Base-by-base conservation (phyloP, 1,140 invertebrate genomes). In the Trichonephila clavata region DNA sequence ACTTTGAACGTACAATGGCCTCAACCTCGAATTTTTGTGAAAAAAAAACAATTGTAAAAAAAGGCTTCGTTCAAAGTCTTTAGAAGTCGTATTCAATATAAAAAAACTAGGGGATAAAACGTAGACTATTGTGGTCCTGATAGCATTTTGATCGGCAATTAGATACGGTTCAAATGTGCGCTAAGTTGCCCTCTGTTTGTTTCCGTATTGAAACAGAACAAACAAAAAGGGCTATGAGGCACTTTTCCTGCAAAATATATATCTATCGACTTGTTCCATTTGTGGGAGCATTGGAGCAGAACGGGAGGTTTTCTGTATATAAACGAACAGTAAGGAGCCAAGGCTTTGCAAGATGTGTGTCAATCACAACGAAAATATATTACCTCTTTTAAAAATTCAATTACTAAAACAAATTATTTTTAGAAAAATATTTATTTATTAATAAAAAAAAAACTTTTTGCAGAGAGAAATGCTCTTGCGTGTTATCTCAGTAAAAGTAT, bases 201-300 rank as follows among this genome's bases (percentile, higher is more conserved):
- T 83, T 83, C 43, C 80, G 80, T 83, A 83, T 50, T n/a, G 32
- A 83, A 21, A 57, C 39, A 21, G 43, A 10, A 57, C 39, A 18
- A 43, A 57, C 20, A 83, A 83, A 83, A 57, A 83, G 7, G 71
- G 68, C 68, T 27, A 77, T 24, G 14, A 24, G 24, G 14, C 4
- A 24, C 43, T 57, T 83, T 39, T n/a, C 24, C 71, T 83, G 0
- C 80, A 13, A 83, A 83, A 43, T 83, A 6, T 57, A 83, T n/a
- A 83, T 83, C 16, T 43, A 27, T 27, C 14, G 50, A 57, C 80
- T 83, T 83, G 80, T 83, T 57, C 80, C 50, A n/a, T n/a, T 83
- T 13, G 0, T 16, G 8, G 50, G 43, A 50, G 43, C 39, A 50
- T 20, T 83, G 80, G 21, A 83, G 43, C n/a, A 50, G 50, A 83